phyloP scores from a whole-genome alignment of 2,113 vertebrate species.

The Ctenodactylus gundi region DNA sequence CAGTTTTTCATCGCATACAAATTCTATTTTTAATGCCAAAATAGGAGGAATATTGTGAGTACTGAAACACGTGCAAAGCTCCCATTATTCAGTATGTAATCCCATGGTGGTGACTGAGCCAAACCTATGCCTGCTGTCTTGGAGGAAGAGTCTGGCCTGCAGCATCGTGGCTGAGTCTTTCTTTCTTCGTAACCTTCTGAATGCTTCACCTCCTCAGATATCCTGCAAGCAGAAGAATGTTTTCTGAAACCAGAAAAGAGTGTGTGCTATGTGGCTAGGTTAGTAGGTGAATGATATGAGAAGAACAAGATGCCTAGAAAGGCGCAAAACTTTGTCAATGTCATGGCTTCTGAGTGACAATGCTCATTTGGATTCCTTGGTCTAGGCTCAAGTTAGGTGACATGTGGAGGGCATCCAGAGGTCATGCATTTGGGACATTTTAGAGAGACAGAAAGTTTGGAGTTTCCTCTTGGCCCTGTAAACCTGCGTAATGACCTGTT shows the following conservation, averaged over 20 bases:
- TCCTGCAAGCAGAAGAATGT: background rate
- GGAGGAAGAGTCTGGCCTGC: background rate
- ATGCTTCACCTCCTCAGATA: constrained; percentile 5
- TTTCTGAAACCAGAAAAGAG: background rate
- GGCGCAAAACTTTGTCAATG: background rate
- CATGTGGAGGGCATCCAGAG: background rate
- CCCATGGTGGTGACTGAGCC: background rate
- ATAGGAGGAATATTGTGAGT: background rate
- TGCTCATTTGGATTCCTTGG: background rate
- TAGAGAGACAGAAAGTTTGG: background rate
- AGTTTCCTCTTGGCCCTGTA: background rate
- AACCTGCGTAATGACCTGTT: background rate
- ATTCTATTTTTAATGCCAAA: constrained; percentile 30
- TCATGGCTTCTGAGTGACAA: background rate
- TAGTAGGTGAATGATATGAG: background rate
- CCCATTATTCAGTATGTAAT: background rate
- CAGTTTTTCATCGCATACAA: constrained; percentile 42
- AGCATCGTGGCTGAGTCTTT: background rate
- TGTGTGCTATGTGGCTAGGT: background rate
- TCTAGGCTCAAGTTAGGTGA: background rate
- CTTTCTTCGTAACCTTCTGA: constrained; percentile 8
- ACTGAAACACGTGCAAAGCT: background rate
- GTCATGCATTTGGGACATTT: background rate
- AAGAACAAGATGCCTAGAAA: background rate
- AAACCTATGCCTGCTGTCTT: background rate